Base-by-base conservation (phyloP, 2,113 vertebrate genomes). In the Scolopax mira region DNA sequence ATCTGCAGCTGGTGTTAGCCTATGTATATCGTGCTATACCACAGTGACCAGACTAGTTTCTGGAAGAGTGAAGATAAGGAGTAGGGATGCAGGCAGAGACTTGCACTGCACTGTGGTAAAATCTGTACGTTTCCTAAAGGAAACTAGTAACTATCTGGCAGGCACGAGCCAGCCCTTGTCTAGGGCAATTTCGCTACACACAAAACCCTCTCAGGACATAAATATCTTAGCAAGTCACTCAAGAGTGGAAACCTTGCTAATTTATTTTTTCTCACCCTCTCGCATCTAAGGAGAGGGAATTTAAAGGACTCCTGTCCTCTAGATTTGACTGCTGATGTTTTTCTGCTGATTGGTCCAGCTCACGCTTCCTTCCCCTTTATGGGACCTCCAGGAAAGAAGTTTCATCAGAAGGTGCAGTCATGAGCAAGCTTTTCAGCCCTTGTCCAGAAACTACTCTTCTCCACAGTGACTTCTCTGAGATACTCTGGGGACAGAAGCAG, bases 51-150 rank as follows among this genome's bases (percentile, higher is more conserved):
- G 3, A n/a, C 67, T 78, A 4, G 64, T 52, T 94, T 85, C 96
- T 95, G 95, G 73, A 69, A 69, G 61, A 91, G 69, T 31, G 72
- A 57, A 85, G 90, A 96, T 93, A 96, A 95, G 69, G 72, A 91
- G 21, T 27, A 64, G 82, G 72, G 88, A 33, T 46, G 28, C 64
- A 91, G 86, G 67, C 62, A 91, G 80, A 44, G 62, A 31, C 28
- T 81, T 79, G 49, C 13, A 24, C 35, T 91, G 79, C 57, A 39
- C 25, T 93, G 39, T 78, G 48, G 71, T 55, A 51, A 55, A 84
- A 85, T 57, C 72, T 88, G 69, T 35, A 37, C 79, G 52, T 48
- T 64, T 96, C 71, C 51, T 71, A 49, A 57, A 86, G 65, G 35
- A 74, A 84, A 37, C 24, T 5, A 42, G 9, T 24, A 37, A 46